Evolutionary conservation across 2,888 invertebrate species (phyloP).

Genomic region (Geotrupes spiniger): DNA sequence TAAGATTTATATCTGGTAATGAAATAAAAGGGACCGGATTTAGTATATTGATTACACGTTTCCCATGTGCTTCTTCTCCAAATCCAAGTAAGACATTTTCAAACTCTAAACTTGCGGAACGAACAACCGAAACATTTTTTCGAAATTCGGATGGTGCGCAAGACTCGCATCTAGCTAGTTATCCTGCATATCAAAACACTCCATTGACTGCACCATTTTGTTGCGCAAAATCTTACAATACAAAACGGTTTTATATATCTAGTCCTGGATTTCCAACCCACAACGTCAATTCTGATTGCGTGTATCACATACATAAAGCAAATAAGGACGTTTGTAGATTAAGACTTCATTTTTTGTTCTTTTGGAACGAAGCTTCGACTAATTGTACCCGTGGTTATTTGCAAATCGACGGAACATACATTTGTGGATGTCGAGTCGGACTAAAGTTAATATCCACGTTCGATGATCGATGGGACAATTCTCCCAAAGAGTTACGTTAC

Average conservation of each 20-base stretch:
- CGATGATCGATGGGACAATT: conserved; percentile 41
- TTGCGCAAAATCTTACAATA: conserved; percentile 48
- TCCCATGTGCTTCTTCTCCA: not conserved
- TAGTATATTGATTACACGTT: conserved; percentile 53
- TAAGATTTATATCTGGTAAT: conserved; percentile 52
- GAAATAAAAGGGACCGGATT: conserved; percentile 48
- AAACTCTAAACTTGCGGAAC: too few relatives aligned
- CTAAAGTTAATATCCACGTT: conserved; percentile 44
- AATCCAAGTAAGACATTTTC: not conserved
- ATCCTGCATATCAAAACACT: not conserved
- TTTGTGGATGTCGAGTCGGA: conserved; percentile 58
- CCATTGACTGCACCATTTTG: conserved; percentile 37
- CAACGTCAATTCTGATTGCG: conserved; percentile 50
- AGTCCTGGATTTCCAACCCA: conserved; percentile 59
- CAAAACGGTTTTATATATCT: conserved; percentile 52
- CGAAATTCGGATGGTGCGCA: not conserved
- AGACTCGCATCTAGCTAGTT: too few relatives aligned
- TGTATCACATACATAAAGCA: conserved; percentile 52
- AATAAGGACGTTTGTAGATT: conserved; percentile 53
- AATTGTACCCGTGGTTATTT: conserved; percentile 54
- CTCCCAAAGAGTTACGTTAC: conserved; percentile 49
- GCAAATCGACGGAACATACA: conserved; percentile 56
- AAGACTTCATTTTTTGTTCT: conserved; percentile 56
- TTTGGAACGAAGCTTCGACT: conserved; percentile 51
- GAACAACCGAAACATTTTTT: not conserved